phyloP scores from a whole-genome alignment of 2,888 invertebrate genomes.

The Lasioglossum zephyrum region DNA sequence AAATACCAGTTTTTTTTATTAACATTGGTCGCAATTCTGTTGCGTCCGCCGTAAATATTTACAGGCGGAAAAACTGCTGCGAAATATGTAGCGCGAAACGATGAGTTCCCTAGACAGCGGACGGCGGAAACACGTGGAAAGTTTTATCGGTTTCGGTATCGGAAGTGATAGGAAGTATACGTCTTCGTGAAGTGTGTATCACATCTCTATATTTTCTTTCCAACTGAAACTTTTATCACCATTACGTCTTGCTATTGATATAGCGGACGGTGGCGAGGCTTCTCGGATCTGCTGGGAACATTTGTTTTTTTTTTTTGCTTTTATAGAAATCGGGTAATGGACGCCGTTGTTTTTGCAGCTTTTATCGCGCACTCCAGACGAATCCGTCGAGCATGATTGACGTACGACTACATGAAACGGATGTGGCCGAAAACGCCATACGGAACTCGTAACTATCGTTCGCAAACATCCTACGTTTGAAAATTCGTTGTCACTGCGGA shows the following conservation, averaged over 20 bases:
- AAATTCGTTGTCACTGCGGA: neutral
- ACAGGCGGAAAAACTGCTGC: neutral
- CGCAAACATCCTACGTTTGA: neutral
- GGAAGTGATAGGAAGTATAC: neutral
- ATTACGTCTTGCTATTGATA: conserved; percentile 29
- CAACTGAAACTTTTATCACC: conserved; percentile 3
- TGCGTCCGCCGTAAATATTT: neutral
- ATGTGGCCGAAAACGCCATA: conserved; percentile 11
- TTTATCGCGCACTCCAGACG: neutral
- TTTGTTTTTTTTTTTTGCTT: neutral
- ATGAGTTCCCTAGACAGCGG: neutral
- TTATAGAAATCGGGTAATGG: neutral
- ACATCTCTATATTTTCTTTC: neutral
- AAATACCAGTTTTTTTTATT: neutral
- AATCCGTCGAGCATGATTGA: conserved; percentile 24
- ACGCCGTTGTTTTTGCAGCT: neutral
- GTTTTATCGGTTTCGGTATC: conserved; percentile 28
- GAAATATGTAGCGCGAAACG: conserved; percentile 1
- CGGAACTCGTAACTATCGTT: neutral
- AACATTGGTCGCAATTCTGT: neutral
- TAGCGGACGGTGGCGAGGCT: neutral
- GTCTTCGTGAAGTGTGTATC: neutral
- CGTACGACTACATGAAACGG: conserved; percentile 14
- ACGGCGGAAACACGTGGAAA: conserved; percentile 18
- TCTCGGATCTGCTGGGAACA: neutral